Percentiles rank a stretch among this genome's conserved stretches.
Evolutionary conservation across 2,888 invertebrate genomes (phyloP).

Genomic region (Timema podura): DNA sequence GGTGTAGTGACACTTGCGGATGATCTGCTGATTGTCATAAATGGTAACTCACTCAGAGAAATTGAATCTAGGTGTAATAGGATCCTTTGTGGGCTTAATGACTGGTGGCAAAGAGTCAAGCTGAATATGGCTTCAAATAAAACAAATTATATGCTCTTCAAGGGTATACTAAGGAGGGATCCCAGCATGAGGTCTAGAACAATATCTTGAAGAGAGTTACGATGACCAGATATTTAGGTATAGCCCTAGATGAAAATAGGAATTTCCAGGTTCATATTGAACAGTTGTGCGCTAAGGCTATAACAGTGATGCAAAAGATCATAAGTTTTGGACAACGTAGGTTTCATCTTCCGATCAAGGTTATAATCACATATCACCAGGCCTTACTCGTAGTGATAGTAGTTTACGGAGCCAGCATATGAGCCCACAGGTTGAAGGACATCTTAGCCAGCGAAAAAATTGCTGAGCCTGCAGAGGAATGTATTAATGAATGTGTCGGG

Average conservation of each 20-base stretch:
- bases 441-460: background rate
- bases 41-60: background rate
- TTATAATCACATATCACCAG: background rate
- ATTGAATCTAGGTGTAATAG: background rate
- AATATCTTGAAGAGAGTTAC: background rate
- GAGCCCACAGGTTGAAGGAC: background rate
- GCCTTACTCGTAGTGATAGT: background rate
- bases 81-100: background rate
- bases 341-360: background rate
- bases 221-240: background rate
- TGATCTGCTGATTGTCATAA: background rate
- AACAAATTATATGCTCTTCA: background rate
- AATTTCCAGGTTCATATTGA: background rate
- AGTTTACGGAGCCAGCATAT: background rate
- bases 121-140: background rate
- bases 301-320: background rate
- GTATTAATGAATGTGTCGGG: background rate
- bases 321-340: background rate
- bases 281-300: background rate
- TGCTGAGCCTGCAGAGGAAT: background rate
- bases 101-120: background rate
- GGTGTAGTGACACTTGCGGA: background rate
- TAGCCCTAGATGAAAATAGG: background rate
- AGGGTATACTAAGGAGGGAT: background rate
- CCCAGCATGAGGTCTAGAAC: background rate